Conservation (phyloP, 2,113 vertebrate genomes). For the Rhea pennata region DNA sequence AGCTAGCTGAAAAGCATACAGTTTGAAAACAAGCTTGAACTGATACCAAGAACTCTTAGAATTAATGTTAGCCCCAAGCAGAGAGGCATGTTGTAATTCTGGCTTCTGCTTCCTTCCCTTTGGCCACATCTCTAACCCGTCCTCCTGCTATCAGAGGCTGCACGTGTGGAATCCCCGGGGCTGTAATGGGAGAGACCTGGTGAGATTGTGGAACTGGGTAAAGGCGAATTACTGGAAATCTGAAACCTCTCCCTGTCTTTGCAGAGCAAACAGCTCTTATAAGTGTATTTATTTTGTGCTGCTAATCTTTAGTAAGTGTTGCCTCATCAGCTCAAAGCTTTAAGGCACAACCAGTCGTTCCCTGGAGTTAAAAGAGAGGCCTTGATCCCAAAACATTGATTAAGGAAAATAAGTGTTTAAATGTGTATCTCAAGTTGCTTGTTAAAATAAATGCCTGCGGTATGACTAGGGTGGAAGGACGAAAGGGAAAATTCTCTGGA, state of each 20-base stretch:
- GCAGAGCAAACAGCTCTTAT: background rate
- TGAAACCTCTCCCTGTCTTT: slow-evolving; percentile 18
- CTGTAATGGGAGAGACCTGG: background rate
- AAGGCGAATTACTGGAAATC: slow-evolving; percentile 30
- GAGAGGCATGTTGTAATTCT: background rate
- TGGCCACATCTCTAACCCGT: background rate
- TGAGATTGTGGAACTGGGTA: background rate
- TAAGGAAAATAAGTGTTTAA: background rate
- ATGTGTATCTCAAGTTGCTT: background rate
- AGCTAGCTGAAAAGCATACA: background rate
- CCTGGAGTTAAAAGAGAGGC: background rate
- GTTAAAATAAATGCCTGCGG: slow-evolving; percentile 2
- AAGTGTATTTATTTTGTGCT: background rate
- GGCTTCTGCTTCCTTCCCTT: background rate
- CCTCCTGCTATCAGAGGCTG: background rate
- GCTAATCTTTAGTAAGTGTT: background rate
- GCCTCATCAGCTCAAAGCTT: background rate
- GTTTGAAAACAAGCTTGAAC: background rate
- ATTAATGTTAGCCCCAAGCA: background rate
- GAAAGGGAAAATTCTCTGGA: background rate
- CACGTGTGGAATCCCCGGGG: background rate
- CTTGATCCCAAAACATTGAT: background rate
- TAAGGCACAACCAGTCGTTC: background rate
- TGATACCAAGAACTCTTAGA: background rate
- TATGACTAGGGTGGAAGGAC: background rate